Conservation (phyloP, 1,140 invertebrate genomes). For the Heterodera schachtii region DNA sequence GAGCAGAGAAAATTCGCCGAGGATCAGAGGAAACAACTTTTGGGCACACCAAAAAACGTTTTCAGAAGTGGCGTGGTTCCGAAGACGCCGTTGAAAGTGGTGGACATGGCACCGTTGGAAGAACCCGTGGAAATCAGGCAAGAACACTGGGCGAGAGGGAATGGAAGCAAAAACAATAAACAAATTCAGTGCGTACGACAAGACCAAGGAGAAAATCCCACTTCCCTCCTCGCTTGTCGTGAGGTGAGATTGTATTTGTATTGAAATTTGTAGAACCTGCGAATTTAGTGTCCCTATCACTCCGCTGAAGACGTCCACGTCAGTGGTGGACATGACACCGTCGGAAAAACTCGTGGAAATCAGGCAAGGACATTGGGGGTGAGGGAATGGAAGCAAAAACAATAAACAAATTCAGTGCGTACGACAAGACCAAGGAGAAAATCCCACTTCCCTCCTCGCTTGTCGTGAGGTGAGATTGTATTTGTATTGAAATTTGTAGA, state of each 20-base stretch:
- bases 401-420: slow-evolving; percentile 29
- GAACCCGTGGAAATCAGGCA: not conserved
- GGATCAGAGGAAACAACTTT: not conserved
- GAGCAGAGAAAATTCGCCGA: not conserved
- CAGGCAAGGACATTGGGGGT: not conserved
- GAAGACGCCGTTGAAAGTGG: not conserved
- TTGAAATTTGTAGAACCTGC: too few relatives aligned
- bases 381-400: not conserved
- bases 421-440: slow-evolving; percentile 53
- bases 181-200: slow-evolving; percentile 45
- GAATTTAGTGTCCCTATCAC: too few relatives aligned
- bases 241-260: too few relatives aligned
- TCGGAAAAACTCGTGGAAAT: not conserved
- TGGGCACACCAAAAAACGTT: not conserved
- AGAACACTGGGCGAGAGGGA: not conserved
- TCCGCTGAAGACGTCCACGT: too few relatives aligned
- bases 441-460: slow-evolving; percentile 35
- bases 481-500: too few relatives aligned
- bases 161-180: not conserved
- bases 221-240: slow-evolving; percentile 20
- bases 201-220: slow-evolving; percentile 50
- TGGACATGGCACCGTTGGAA: not conserved
- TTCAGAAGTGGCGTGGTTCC: too few relatives aligned
- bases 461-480: too few relatives aligned
- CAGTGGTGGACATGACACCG: not conserved